Base-by-base conservation (phyloP, 2,113 vertebrate species). In the Asarcornis scutulata region DNA sequence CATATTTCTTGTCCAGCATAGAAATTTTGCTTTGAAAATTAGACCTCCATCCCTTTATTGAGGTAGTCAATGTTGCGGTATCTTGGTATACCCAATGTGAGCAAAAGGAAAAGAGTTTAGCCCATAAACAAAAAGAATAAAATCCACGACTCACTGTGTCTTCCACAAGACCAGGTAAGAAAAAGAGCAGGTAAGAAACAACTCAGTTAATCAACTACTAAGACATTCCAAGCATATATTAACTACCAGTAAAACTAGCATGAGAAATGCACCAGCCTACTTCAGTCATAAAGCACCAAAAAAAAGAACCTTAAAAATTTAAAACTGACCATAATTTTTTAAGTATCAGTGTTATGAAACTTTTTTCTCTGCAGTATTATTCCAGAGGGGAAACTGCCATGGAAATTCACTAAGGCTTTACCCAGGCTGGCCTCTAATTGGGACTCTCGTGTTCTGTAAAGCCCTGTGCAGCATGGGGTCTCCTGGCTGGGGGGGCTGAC, bases 301-400 rank as follows among this genome's bases (percentile, higher is more conserved):
- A 68, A 90, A 97, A 83, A 93, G 71, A 83, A 86, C 13, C 14
- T 89, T 94, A 74, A 96, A 44, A 89, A 90, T 91, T 91, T 79
- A 91, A 79, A 95, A 60, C 42, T 4, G 7, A 79, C 56, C 62
- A 81, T 80, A 63, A 59, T 74, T 75, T 89, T 90, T 92, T 81
- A 6, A 96, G 31, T 60, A 90, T 52, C 46, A 34, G 14, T 32
- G 53, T 38, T 82, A 91, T 18, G 18, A 84, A 93, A 84, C 42
- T 62, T 83, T 72, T 60, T 85, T 76, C 18, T 83, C 84, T 75
- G 23, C 55, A 16, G 29, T 44, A 4, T 88, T 91, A 83, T n/a
- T 90, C 56, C 90, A 75, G 29, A 11, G 13, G 73, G 71, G 66
- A 81, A 92, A 74, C 42, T 36, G 52, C 25, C n/a, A 63, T 13